These are phyloP conservation scores for Pipra filicauda DNA, from an alignment of 2,113 vertebrate genomes.

Conservation along the genomic window DNA sequence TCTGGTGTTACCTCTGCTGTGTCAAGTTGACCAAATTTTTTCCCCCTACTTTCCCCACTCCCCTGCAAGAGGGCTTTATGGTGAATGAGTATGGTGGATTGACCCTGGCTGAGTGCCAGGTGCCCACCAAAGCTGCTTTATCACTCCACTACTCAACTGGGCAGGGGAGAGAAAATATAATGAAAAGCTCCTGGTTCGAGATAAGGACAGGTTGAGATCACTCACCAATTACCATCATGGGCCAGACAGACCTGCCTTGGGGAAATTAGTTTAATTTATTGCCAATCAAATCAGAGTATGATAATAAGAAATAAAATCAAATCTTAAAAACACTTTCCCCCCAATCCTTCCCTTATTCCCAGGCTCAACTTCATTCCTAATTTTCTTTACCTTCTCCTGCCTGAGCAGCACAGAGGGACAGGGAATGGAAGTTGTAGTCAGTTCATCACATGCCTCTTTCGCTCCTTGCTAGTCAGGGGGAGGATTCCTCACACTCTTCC, in stretches of 20 bases:
- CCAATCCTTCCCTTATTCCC: background rate
- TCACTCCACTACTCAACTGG: background rate
- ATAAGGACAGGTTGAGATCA: background rate
- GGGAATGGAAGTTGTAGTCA: background rate
- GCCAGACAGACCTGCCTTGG: background rate
- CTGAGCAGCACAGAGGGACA: background rate
- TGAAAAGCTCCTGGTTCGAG: background rate
- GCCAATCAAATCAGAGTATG: background rate
- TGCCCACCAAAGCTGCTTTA: background rate
- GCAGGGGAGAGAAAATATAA: background rate
- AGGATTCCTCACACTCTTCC: background rate
- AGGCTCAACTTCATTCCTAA: background rate
- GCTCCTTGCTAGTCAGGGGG: background rate
- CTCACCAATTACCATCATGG: background rate
- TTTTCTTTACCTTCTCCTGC: background rate
- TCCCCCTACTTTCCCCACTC: background rate
- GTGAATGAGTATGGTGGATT: background rate
- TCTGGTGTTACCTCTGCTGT: background rate
- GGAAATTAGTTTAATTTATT: background rate
- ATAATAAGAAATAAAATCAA: background rate
- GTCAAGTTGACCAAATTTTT: background rate
- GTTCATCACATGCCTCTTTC: background rate
- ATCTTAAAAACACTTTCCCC: background rate
- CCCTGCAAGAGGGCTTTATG: background rate
- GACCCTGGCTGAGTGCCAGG: background rate